Evolutionary conservation across 35 echinoderm and acorn worm genomes (phyloP).

Genomic region (Holothuria glaberrima): DNA sequence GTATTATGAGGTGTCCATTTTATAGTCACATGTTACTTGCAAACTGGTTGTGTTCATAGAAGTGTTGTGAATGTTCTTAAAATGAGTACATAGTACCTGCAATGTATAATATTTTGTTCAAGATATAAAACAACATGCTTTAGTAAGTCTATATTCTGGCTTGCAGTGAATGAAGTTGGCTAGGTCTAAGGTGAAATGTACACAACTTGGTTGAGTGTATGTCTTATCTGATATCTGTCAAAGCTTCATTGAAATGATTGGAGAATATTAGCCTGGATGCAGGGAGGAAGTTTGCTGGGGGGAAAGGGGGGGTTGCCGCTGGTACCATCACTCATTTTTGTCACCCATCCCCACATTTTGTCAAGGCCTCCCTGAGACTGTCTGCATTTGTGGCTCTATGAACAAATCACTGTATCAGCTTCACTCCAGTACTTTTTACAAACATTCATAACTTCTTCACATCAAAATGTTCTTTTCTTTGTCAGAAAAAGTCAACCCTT

Average conservation of each 20-base stretch:
- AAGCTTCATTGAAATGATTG: background rate
- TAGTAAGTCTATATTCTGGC: background rate
- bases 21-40: no score
- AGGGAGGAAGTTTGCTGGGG: background rate
- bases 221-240: no score
- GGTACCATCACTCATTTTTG: conserved; percentile 37
- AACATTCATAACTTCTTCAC: no score
- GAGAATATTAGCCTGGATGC: no score
- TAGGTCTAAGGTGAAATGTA: background rate
- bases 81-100: no score
- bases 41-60: no score
- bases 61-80: no score
- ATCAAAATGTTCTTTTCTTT: no score
- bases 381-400: background rate
- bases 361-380: conserved; percentile 54
- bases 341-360: conserved; percentile 26
- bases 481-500: no score
- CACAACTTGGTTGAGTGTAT: background rate
- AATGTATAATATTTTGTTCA: background rate
- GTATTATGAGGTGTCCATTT: no score
- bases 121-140: background rate
- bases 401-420: conserved; percentile 29
- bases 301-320: background rate
- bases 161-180: background rate
- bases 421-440: background rate